These are phyloP conservation scores for Hydrolagus affinis DNA, from an alignment of 2,113 vertebrate species.

Conservation along the genomic window DNA sequence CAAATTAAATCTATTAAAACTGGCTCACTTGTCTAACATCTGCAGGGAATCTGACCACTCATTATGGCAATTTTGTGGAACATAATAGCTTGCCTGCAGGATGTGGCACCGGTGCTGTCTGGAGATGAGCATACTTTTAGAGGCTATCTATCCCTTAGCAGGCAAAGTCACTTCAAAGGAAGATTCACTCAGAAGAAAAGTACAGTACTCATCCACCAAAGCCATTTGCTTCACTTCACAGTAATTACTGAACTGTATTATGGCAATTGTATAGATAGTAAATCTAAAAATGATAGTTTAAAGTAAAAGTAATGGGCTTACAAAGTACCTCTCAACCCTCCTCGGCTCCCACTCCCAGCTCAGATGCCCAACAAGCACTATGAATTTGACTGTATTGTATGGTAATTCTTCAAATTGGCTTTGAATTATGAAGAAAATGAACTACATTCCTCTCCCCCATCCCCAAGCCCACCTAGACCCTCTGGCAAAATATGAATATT, in stretches of 20 bases:
- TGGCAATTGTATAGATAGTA: no score
- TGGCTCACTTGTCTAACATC: not conserved
- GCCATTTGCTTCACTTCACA: conserved; percentile 14
- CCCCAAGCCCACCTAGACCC: no score
- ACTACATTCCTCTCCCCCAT: no score
- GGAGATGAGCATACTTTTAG: not conserved
- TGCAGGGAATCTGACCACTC: not conserved
- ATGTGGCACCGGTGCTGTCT: conserved; percentile 7
- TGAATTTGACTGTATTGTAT: no score
- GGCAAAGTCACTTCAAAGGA: not conserved
- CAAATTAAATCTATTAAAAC: not conserved
- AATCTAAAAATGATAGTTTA: no score
- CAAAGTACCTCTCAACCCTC: no score
- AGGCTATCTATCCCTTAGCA: not conserved
- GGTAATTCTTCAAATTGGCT: no score
- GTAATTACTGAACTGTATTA: not conserved
- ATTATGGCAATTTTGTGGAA: not conserved
- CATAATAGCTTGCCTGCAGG: conserved; percentile 3
- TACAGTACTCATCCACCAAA: conserved; percentile 15
- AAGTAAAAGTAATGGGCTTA: no score
- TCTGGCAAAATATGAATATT: no score
- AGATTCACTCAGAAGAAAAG: not conserved
- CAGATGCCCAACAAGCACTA: no score
- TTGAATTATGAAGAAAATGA: no score
- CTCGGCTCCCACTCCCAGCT: no score